phyloP scores from a whole-genome alignment of 1,140 invertebrate genomes.

The Solenopsis fugax region DNA sequence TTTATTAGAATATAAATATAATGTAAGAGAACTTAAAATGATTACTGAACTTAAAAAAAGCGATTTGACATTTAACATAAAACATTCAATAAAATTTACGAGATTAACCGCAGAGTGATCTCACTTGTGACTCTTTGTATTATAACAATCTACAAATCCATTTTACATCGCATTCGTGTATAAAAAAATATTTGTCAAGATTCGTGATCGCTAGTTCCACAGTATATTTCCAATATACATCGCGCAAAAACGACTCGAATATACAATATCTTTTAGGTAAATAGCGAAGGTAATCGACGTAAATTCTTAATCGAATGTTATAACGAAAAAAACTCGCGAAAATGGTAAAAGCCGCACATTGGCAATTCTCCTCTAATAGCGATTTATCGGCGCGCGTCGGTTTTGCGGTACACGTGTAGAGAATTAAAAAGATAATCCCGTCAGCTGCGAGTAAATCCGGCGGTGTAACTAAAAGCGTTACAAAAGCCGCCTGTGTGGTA shows the following conservation, averaged over 20 bases:
- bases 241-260: not conserved
- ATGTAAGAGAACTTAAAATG: conserved; percentile 17
- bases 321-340: conserved; percentile 29
- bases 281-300: conserved; percentile 12
- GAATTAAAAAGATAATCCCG: conserved; percentile 64
- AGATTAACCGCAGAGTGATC: conserved; percentile 26
- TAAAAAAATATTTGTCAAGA: not conserved
- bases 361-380: conserved; percentile 51
- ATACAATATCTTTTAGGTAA: not conserved
- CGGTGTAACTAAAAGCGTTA: conserved; percentile 63
- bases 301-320: conserved; percentile 39
- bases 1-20: conserved; percentile 56
- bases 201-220: not conserved
- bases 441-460: conserved; percentile 56
- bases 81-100: not conserved
- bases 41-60: conserved; percentile 2
- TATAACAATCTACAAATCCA: not conserved
- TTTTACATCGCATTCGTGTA: not conserved
- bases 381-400: conserved; percentile 52
- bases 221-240: not conserved
- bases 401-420: conserved; percentile 53
- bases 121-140: not conserved
- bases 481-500: conserved; percentile 37
- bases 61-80: conserved; percentile 27
- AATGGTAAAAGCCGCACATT: conserved; percentile 17